Evolutionary conservation across 2,113 vertebrate species (phyloP).

Genomic region (Equus przewalskii): DNA sequence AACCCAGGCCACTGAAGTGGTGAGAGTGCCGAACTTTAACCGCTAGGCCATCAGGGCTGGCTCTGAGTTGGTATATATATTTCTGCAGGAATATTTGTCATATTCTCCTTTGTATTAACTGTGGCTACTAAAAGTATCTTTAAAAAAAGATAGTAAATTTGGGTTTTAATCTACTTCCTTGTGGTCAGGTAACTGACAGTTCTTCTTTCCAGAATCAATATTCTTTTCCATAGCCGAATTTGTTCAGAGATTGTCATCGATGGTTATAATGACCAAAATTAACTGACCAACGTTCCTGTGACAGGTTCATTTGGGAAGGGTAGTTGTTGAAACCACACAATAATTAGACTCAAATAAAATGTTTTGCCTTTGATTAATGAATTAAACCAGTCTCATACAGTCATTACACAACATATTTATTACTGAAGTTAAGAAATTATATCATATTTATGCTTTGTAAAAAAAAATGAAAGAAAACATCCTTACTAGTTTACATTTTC

Average conservation of each 20-base stretch:
- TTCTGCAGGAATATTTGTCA: not conserved
- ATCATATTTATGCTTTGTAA: not conserved
- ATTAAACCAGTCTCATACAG: not conserved
- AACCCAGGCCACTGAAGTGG: too few relatives aligned
- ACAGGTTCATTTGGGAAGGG: not conserved
- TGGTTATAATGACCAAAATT: not conserved
- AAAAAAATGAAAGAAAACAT: not conserved
- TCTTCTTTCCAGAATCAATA: not conserved
- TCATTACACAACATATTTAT: not conserved
- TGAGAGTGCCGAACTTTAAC: too few relatives aligned
- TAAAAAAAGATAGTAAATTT: not conserved
- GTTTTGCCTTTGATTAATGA: not conserved
- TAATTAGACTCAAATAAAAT: not conserved
- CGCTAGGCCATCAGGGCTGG: too few relatives aligned
- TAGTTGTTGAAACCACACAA: not conserved
- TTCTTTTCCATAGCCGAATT: not conserved
- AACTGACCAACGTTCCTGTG: not conserved
- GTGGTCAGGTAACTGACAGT: not conserved
- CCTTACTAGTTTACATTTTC: slow-evolving; percentile 41
- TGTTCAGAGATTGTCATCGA: not conserved
- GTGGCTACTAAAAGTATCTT: not conserved
- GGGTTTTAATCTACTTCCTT: not conserved
- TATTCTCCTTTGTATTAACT: not conserved
- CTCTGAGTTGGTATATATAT: not conserved
- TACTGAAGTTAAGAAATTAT: slow-evolving; percentile 8